These are phyloP conservation scores for Gavia stellata DNA, from an alignment of 2,113 vertebrate genomes.

Conservation along the genomic window DNA sequence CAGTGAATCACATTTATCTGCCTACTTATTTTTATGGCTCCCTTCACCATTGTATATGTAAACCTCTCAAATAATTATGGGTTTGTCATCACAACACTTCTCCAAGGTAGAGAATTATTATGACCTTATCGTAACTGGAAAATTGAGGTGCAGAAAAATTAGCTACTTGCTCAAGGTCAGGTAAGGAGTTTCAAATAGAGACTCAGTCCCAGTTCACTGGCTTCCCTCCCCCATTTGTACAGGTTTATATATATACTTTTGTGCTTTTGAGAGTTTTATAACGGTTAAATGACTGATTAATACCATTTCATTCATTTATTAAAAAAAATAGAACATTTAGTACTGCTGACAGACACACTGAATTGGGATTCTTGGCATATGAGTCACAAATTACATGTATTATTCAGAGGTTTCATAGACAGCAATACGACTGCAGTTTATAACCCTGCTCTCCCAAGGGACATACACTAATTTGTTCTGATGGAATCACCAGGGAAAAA, in stretches of 20 bases:
- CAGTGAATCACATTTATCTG: background rate
- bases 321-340: background rate
- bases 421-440: background rate
- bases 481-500: background rate
- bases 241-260: background rate
- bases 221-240: background rate
- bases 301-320: background rate
- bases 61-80: background rate
- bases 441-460: background rate
- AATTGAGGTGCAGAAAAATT: background rate
- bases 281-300: background rate
- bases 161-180: background rate
- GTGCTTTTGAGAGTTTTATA: background rate
- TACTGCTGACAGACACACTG: background rate
- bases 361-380: background rate
- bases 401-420: conserved; percentile 33
- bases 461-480: background rate
- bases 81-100: background rate
- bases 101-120: background rate
- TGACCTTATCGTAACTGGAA: background rate
- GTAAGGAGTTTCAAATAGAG: background rate
- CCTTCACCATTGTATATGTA: background rate
- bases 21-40: background rate
- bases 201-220: background rate
- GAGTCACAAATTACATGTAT: conserved; percentile 41